Base-by-base conservation (phyloP, 1,140 invertebrate genomes). In the Conus ventricosus region DNA sequence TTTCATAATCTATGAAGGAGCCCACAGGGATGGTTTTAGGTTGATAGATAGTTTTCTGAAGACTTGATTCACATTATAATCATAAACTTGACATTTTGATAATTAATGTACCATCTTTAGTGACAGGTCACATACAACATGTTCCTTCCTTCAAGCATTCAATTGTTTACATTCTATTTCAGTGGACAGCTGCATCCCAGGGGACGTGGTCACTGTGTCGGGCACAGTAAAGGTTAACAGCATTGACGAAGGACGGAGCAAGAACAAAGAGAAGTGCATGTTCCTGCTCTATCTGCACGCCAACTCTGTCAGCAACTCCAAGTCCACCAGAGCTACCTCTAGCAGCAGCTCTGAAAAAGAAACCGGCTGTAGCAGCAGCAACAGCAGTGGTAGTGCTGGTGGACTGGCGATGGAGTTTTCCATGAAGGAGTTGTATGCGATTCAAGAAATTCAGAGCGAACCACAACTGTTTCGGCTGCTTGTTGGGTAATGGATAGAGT, bases 141-240 rank as follows among this genome's bases (percentile, higher is more conserved):
- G 39, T 39, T 39, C 39, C 0, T 39, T 39, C 39, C 39, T 39
- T 39, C 39, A 39, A 39, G 39, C 39, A 39, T 39, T 83, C 60
- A 11, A 15, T 83, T 17, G 75, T 71, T 78, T 87, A 6, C 11
- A 55, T 87, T 90, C 80, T 88, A 63, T 91, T 91, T 17, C 91
- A 95, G 97, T 98, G n/a, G 97, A 98, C 91, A 96, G 96, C 25
- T 98, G 98, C 92, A 96, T 97, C 89, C 97, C 98, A 53, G 99
- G 98, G 13, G 98, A 99, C 96, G 97, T 98, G 92, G 96, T 99
- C 2, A 97, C 97, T 25, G 95, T 99, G 15, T 97, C 97, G 89
- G 99, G 98, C 63, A 97, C 99, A 88, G 96, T 98, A 54, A 97
- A 97, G 96, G 97, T 97, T 88, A 94, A 94, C 87, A 95, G 92